Percentiles rank a stretch among this genome's conserved stretches.
Evolutionary conservation across 1,140 invertebrate species (phyloP).

Genomic region (Calycopis cecrops): DNA sequence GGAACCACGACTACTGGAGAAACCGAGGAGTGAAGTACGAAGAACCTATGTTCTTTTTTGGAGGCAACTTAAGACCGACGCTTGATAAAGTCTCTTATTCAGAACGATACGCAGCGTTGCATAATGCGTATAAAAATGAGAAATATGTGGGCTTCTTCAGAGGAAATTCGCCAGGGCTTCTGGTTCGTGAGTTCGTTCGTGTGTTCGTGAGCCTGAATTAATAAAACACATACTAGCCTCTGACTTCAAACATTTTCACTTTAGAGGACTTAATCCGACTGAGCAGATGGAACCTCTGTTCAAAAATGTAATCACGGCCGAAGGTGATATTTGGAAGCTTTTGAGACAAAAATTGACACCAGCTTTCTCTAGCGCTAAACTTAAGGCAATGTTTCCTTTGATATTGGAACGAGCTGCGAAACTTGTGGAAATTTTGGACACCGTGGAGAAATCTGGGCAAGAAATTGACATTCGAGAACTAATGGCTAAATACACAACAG

Average conservation of each 20-base stretch:
- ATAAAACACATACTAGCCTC: too few species aligned
- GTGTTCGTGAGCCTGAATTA: conserved; percentile 74
- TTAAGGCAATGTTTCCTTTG: too few species aligned
- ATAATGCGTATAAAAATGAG: conserved; percentile 27
- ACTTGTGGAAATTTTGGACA: background rate
- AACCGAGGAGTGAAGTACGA: conserved; percentile 14
- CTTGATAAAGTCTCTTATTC: too few species aligned
- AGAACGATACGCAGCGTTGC: too few species aligned
- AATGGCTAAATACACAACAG: conserved; percentile 33
- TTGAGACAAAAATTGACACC: too few species aligned
- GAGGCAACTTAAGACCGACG: too few species aligned
- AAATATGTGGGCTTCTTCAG: conserved; percentile 29
- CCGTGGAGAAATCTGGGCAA: background rate
- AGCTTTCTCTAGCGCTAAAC: too few species aligned
- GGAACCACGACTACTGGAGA: conserved; percentile 19
- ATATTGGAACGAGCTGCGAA: background rate
- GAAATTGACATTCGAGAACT: conserved; percentile 26
- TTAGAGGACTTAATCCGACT: conserved; percentile 23
- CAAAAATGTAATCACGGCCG: too few species aligned
- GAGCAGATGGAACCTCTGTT: too few species aligned
- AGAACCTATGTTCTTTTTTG: conserved; percentile 28
- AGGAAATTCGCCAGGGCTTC: conserved; percentile 15
- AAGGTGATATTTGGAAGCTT: too few species aligned
- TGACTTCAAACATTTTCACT: too few species aligned
- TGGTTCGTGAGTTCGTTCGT: conserved; percentile 74